Conservation (phyloP, 30 jellyfish, hydroid and myxozoan species). For the Cassiopea xamachana region DNA sequence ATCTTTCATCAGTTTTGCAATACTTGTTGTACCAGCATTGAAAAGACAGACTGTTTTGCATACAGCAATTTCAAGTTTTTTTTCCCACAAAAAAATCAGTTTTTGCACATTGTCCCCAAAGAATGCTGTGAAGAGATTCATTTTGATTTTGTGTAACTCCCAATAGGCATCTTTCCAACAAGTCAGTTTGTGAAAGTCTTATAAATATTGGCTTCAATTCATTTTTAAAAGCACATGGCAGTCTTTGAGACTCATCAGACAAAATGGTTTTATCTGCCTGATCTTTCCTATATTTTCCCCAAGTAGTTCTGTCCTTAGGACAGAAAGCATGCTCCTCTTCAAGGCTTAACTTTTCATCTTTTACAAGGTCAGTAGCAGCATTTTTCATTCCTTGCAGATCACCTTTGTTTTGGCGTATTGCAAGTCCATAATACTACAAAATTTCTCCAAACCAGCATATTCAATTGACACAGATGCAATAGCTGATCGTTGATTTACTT, state of each 20-base stretch:
- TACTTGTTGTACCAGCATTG: slow-evolving; percentile 39
- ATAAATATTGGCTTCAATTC: slow-evolving; percentile 7
- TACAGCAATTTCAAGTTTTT: slow-evolving; percentile 7
- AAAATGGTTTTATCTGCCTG: neutral
- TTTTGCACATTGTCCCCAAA: slow-evolving; percentile 43
- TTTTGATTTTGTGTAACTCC: slow-evolving; percentile 54
- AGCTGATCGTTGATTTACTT: slow-evolving; percentile 18
- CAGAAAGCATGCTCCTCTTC: slow-evolving; percentile 17
- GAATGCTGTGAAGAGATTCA: slow-evolving; percentile 20
- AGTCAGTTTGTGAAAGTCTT: slow-evolving; percentile 16
- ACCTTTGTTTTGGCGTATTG: neutral
- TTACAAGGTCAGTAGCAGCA: neutral
- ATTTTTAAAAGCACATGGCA: neutral
- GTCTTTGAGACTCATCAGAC: neutral
- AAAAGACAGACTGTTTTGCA: slow-evolving; percentile 25
- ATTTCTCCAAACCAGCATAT: slow-evolving; percentile 24
- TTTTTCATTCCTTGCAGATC: slow-evolving; percentile 18
- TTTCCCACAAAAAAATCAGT: slow-evolving; percentile 22
- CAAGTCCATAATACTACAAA: slow-evolving; percentile 3
- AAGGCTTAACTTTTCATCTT: slow-evolving; percentile 1
- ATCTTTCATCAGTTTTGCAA: slow-evolving; percentile 11
- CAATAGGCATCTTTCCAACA: slow-evolving; percentile 24
- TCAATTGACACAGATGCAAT: slow-evolving; percentile 10
- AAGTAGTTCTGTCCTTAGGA: neutral
- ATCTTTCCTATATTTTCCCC: slow-evolving; percentile 16